Evolutionary conservation across 1,140 invertebrate genomes (phyloP).

Genomic region (Musca vetustissima): DNA sequence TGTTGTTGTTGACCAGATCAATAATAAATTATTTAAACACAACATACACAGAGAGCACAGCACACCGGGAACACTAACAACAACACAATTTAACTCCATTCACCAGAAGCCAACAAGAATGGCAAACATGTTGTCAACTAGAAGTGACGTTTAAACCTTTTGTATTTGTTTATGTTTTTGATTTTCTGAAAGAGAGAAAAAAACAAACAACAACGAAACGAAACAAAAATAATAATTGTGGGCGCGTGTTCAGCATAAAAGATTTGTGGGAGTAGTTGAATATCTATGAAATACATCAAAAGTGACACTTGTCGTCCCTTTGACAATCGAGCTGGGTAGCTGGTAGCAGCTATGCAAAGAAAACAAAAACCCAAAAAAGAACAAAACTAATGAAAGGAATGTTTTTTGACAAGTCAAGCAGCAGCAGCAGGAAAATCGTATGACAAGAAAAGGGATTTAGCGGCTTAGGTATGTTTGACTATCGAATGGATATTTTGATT

Average conservation of each 20-base stretch:
- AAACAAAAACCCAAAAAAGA: not conserved
- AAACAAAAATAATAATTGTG: constrained; percentile 7
- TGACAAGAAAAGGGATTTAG: no score
- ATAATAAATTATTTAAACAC: constrained; percentile 10
- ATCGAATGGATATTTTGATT: no score
- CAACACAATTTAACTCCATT: not conserved
- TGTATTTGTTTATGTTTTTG: constrained; percentile 15
- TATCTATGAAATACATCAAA: not conserved
- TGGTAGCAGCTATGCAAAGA: no score
- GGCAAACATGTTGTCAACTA: constrained; percentile 19
- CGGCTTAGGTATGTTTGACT: no score
- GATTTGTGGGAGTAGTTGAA: constrained; percentile 8
- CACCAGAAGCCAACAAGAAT: no score
- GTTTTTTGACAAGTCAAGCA: not conserved
- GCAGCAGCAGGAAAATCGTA: no score
- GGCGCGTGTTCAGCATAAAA: constrained; percentile 17
- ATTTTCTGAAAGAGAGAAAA: constrained; percentile 8
- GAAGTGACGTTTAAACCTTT: not conserved
- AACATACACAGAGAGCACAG: not conserved
- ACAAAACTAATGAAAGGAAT: not conserved
- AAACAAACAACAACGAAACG: no score
- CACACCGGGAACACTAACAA: not conserved
- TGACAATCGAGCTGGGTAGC: not conserved
- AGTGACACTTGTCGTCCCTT: not conserved
- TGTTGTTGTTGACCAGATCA: not conserved